Base-by-base conservation (phyloP, 2,797 vertebrate species). In the Sternotherus odoratus region DNA sequence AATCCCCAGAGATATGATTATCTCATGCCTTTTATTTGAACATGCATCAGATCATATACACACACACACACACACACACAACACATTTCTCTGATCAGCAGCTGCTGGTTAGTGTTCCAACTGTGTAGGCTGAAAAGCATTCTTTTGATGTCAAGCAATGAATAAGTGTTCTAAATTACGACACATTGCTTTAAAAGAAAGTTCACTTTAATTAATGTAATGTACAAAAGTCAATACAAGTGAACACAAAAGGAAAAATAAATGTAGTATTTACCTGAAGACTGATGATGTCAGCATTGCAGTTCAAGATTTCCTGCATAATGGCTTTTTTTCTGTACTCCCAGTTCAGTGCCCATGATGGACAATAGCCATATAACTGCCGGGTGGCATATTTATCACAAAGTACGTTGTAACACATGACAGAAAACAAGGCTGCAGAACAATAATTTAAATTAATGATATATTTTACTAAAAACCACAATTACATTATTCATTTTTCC, bases 281-380 rank as follows among this genome's bases (percentile, higher is more conserved):
- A 97, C 99, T 99, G 98, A 99, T 99, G 98, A 99, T 99, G 97
- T 99, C 99, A 83, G 99, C 99, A 89, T 98, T 99, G 98, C 99
- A 99, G 97, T 98, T 98, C 96, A 99, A 95, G 94, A 99, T 99
- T 98, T 99, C 99, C 98, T 99, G 99, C 98, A 99, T 99, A 98
- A 99, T 99, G 97, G 99, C 99, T 98, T 99, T 99, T 98, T 99
- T 99, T 98, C 99, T 98, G 98, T 99, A 99, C 92, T 99, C 99
- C 99, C 99, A 99, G 98, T 98, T 99, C 92, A 99, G 97, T 74
- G 99, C 99, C 99, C 99, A 99, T 46, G 99, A 99, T 4, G 99
- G 99, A 97, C 99, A 99, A 97, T 99, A 99, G 98, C 99, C 99
- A 63, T 99, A 99, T 81, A 99, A 98, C 98, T 99, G 99, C 95